phyloP scores from a whole-genome alignment of 2,888 invertebrate species.

The Lycocerus yunnanus region DNA sequence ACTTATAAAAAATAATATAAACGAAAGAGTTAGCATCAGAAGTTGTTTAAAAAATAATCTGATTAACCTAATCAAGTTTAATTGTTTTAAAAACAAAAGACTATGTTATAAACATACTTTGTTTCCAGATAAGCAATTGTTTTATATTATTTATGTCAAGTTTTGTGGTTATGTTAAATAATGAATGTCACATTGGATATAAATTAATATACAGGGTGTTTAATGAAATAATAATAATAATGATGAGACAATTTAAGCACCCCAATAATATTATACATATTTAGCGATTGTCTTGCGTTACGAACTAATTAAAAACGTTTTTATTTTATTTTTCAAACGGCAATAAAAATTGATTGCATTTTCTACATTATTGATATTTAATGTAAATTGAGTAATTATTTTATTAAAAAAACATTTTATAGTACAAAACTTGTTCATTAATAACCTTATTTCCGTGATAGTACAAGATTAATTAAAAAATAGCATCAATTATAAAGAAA shows the following conservation, averaged over 20 bases:
- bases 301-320: background rate
- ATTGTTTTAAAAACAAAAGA: background rate
- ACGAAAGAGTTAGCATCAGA: background rate
- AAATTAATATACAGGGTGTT: no score
- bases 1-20: background rate
- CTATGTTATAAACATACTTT: no score
- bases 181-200: background rate
- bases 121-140: background rate
- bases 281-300: background rate
- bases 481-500: background rate
- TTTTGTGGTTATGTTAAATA: background rate
- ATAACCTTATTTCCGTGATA: background rate
- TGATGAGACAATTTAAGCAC: no score
- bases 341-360: background rate
- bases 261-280: no score
- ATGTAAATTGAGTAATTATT: background rate
- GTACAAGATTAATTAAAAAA: background rate
- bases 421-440: background rate
- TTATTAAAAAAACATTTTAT: background rate
- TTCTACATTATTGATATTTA: background rate
- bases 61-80: background rate
- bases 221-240: no score
- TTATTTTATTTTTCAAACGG: background rate
- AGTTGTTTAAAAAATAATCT: background rate
- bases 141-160: background rate